Conservation (phyloP, 2,888 invertebrate species). For the Hemicrepidius hirtus region DNA sequence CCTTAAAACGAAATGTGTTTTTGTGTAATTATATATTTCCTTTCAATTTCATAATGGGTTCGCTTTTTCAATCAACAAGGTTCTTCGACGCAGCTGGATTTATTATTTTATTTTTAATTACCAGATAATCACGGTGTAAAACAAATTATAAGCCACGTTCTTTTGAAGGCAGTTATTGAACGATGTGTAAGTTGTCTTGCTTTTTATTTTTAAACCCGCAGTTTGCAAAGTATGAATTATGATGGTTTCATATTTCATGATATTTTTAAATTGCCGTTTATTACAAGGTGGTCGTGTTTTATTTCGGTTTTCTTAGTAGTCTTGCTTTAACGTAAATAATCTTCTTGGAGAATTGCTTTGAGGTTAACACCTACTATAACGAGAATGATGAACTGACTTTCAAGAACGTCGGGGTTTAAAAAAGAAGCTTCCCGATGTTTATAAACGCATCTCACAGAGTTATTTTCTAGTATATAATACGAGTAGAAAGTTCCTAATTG, state of each 20-base stretch:
- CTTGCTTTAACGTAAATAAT: conserved; percentile 1
- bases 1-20: background rate
- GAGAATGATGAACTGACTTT: background rate
- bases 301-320: conserved; percentile 3
- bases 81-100: background rate
- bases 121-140: conserved; percentile 1
- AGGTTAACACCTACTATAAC: background rate
- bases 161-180: conserved; percentile 16
- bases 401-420: no score
- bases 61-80: background rate
- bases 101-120: conserved; percentile 11
- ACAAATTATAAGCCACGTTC: conserved; percentile 28
- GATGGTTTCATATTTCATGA: conserved; percentile 36
- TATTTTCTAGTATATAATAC: background rate
- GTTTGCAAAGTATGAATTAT: conserved; percentile 28
- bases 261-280: conserved; percentile 29
- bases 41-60: background rate
- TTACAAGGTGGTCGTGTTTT: conserved; percentile 27
- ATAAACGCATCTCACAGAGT: background rate
- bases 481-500: conserved; percentile 4
- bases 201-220: conserved; percentile 31
- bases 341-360: background rate
- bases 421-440: background rate
- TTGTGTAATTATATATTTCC: background rate
- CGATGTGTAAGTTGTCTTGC: conserved; percentile 17